Evolutionary conservation across 1,140 invertebrate genomes (phyloP).

Genomic region (Heliconius melpomene): DNA sequence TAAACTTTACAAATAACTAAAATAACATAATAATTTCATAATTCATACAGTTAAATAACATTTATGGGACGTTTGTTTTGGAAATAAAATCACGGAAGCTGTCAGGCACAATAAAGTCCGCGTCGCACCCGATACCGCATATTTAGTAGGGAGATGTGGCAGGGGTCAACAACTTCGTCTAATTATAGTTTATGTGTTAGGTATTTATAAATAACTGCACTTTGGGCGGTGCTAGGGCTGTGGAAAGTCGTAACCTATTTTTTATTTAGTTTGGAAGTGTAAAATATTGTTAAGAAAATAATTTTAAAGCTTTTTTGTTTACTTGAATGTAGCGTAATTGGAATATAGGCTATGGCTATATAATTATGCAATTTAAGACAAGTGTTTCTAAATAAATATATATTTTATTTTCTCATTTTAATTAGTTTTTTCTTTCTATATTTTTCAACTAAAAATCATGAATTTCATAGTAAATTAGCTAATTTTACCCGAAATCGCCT

Average conservation of each 20-base stretch:
- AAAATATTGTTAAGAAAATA: too few relatives aligned
- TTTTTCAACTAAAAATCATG: too few relatives aligned
- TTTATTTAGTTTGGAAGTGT: not conserved
- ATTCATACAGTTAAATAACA: not conserved
- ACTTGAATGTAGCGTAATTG: too few relatives aligned
- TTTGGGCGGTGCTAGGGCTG: conserved; percentile 23
- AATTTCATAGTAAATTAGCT: too few relatives aligned
- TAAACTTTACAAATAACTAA: not conserved
- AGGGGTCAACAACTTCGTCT: conserved; percentile 44
- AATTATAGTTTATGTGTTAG: conserved; percentile 44
- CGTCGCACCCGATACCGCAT: conserved; percentile 21
- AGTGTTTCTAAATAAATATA: too few relatives aligned
- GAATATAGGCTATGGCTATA: too few relatives aligned
- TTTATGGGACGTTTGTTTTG: not conserved
- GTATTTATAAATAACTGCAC: conserved; percentile 41
- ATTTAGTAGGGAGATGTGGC: conserved; percentile 24
- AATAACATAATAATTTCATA: not conserved
- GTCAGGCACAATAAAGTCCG: conserved; percentile 19
- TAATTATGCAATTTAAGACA: too few relatives aligned
- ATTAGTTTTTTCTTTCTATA: too few relatives aligned
- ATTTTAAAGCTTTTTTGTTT: too few relatives aligned
- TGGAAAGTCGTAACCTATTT: not conserved
- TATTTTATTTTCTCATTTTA: too few relatives aligned
- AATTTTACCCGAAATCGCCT: too few relatives aligned
- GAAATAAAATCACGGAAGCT: conserved; percentile 20